phyloP scores from a whole-genome alignment of 2,888 invertebrate species.

The Anticlea derivata region DNA sequence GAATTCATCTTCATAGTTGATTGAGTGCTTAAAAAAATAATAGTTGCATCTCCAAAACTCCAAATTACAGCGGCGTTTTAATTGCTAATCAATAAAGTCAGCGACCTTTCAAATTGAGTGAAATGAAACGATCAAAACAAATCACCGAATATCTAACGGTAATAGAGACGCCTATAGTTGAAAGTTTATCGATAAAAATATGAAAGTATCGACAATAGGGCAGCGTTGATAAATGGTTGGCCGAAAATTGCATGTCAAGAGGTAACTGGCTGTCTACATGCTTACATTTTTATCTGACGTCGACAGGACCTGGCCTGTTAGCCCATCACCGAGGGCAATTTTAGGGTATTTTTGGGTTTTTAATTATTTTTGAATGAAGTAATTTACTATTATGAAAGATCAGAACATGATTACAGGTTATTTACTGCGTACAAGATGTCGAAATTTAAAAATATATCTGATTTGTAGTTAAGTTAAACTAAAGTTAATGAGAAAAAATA shows the following conservation, averaged over 20 bases:
- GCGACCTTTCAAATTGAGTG: constrained; percentile 26
- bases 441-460: no score
- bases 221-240: constrained; percentile 70
- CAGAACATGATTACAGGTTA: constrained; percentile 4
- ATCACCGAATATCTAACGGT: constrained; percentile 30
- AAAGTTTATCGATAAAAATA: constrained; percentile 46
- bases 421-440: constrained; percentile 6
- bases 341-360: constrained; percentile 34
- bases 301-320: constrained; percentile 58
- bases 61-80: constrained; percentile 27
- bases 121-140: constrained; percentile 33
- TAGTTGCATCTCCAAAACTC: constrained; percentile 16
- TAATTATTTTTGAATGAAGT: constrained; percentile 34
- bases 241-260: constrained; percentile 81
- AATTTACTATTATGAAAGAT: constrained; percentile 24
- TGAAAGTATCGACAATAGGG: constrained; percentile 45
- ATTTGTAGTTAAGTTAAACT: no score
- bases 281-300: constrained; percentile 77
- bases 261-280: constrained; percentile 69
- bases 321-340: constrained; percentile 59
- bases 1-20: constrained; percentile 1
- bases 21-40: constrained; percentile 17
- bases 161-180: constrained; percentile 10
- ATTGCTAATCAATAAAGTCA: constrained; percentile 37
- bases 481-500: no score